Evolutionary conservation across 2,113 vertebrate genomes (phyloP), one percentile per base, ranked within the genome.

Genomic region (Neolamprologus hecqui): DNA sequence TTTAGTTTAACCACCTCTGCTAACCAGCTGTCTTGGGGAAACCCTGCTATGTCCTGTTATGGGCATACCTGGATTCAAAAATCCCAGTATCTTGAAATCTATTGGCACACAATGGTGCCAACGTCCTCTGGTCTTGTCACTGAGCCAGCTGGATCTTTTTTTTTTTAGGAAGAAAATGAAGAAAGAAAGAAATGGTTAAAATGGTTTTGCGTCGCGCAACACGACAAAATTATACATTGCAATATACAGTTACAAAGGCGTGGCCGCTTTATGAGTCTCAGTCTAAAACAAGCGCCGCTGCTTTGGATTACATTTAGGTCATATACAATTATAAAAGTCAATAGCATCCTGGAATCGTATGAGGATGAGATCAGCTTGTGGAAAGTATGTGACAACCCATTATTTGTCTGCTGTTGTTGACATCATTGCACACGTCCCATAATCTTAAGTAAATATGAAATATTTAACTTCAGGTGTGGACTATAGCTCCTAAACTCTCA

Each of bases 21-120:
- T 37, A 37, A 53, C 35, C 15, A 19, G 3, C 26, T 37, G 4
- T 6, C 28, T 47, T 9, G 3, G 3, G 40, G 15, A 81, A 84
- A 55, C 12, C 42, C 40, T 51, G 33, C 75, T 6, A 63, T 10
- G 35, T 11, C 3, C 17, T 15, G 23, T 19, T 5, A 21, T 51
- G 6, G 21, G 86, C 31, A 0, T 88, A 96, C 95, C 93, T 94
- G 88, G 84, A 93, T 84, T 92, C 37, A 89, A 49, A 88, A 89
- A 87, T 89, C 89, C 89, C 87, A 63, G 84, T 92, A 81, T 89
- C 86, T 92, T 88, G 80, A 81, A 90, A 81, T 85, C 14, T 86
- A 84, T 21, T 86, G 92, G 91, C 92, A 95, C 92, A 84, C 87
- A 55, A 65, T 5, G 84, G 94, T 91, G 90, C 94, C 94, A 84